Base-by-base conservation (phyloP, 2,888 invertebrate species). In the Coenonympha glycerion region DNA sequence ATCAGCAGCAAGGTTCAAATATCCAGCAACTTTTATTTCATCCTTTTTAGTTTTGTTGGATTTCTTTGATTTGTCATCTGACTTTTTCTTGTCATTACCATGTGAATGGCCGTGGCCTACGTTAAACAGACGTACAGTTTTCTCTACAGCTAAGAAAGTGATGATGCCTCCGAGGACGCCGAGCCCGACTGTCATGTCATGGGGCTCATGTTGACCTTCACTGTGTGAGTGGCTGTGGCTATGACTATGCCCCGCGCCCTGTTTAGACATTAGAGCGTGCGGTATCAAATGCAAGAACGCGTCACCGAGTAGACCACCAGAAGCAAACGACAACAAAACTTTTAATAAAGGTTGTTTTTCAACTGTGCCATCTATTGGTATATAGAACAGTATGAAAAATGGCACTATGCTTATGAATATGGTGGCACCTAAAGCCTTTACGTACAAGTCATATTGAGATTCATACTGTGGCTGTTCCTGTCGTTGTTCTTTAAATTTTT, bases 271-370 rank as follows among this genome's bases (percentile, higher is more conserved):
- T 21, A 93, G 90, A 39, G 99, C 98, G 80, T 99, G 99, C 1
- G 99, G 99, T 70, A 99, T 99, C 57, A 99, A 88, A 85, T 99
- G 99, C 4, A 99, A 89, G 79, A 99, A 99, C 0, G 99, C 99
- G 88, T 99, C 99, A 5, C 99, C 99, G 0, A 99, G 89, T 9
- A 99, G 89, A 37, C 99, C 97, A 34, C 98, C 97, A 1, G 97
- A 96, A 0, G 97, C 98, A 81, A 98, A 98, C 11, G 96, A 95
- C 37, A 98, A 79, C 40, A 98, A 88, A 53, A 98, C 90, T 84
- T 98, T 99, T 5, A 99, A 85, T 30, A 96, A 84, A 1, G 96
- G 94, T 74, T 95, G 91, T 74, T 95, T 93, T 66, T 94, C 93
- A 48, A 92, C 91, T 21, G 92, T 92, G 57, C 94, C 95, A 68